Evolutionary conservation across 1,140 invertebrate genomes (phyloP), one percentile per base, ranked within the genome.

Genomic region (Atta texana): DNA sequence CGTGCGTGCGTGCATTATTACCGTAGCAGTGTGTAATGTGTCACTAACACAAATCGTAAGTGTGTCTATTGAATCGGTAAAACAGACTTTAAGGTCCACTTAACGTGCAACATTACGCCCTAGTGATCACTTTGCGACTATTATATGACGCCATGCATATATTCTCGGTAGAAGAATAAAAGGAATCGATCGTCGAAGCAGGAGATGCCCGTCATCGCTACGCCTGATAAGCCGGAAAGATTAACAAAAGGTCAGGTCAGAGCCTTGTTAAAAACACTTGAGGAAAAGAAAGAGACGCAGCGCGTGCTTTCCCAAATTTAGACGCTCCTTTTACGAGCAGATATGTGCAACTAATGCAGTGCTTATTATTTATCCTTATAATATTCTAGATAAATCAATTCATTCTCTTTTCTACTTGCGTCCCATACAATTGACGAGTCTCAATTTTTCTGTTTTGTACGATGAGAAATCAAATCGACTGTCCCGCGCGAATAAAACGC

Each of bases 191-290:
- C 66, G 51, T 28, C 49, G 77, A 55, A 34, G 28, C 28, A 16
- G 1, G 16, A 55, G 49, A 57, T 31, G 44, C 24, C 61, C 59
- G 77, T 34, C 76, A 12, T 12, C 34, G 31, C 28, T 21, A 49
- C 55, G 34, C 49, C 49, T 57, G 51, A 81, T 81, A 81, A 55
- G 34, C 66, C 34, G 66, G 34, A 39, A 55, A 81, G 78, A 81
- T 81, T 81, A 81, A 71, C 55, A 53, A 71, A 81, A 81, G 78
- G 78, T 81, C 78, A 81, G 21, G 66, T 81, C 78, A 81, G 21
- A 66, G 51, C 53, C 34, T 81, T 51, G 64, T 81, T 57, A n/a
- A 39, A 8, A 57, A 18, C 24, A 12, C 12, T 31, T 28, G 3
- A 16, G 16, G 21, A 28, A 71, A 34, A 34, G 21, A 68, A 16